Evolutionary conservation across 2,797 vertebrate genomes (phyloP).

Genomic region (Rhabdomys pumilio): DNA sequence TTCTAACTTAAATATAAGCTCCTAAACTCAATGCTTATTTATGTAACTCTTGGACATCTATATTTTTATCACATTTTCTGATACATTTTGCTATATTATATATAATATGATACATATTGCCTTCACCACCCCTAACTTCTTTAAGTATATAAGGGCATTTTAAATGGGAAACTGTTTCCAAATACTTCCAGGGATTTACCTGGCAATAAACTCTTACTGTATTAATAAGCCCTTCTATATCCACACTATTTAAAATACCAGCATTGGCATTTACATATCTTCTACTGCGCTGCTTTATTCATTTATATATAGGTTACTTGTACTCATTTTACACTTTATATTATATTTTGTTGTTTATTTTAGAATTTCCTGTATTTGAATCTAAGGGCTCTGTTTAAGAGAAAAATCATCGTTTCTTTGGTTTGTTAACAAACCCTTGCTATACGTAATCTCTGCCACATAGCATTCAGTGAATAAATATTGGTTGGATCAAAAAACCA

Average conservation of each 20-base stretch:
- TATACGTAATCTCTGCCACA: not conserved
- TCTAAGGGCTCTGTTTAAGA: not conserved
- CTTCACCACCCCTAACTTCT: not conserved
- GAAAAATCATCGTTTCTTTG: not conserved
- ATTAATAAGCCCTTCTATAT: not conserved
- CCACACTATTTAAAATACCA: not conserved
- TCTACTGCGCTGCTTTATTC: not conserved
- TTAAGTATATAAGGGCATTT: not conserved
- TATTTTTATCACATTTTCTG: not conserved
- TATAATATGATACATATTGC: too few species aligned
- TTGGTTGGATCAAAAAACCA: constrained; percentile 5
- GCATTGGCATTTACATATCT: not conserved
- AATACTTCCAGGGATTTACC: not conserved
- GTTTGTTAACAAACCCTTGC: not conserved
- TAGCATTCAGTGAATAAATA: not conserved
- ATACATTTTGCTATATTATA: not conserved
- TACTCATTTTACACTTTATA: not conserved
- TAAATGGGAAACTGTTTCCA: not conserved
- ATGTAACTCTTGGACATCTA: not conserved
- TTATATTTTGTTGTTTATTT: not conserved
- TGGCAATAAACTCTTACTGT: not conserved
- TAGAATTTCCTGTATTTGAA: not conserved
- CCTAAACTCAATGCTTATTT: not conserved
- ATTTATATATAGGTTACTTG: not conserved
- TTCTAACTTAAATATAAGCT: not conserved